Evolutionary conservation across 2,113 vertebrate genomes (phyloP), one percentile per base, ranked within the genome.

Genomic region (Hippoglossus stenolepis): DNA sequence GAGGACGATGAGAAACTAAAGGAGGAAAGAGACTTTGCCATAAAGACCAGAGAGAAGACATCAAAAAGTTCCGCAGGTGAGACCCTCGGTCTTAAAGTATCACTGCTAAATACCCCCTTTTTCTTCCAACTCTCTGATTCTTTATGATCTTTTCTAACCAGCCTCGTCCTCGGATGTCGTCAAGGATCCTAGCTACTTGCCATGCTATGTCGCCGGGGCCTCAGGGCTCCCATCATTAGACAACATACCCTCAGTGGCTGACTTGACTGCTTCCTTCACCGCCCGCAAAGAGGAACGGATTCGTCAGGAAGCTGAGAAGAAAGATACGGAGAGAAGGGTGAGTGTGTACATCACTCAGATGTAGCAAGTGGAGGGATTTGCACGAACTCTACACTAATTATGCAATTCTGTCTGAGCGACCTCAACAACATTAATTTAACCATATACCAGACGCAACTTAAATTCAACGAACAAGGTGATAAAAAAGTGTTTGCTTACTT

Each of bases 21-120:
- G 66, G 95, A 96, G 45, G 97, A 98, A 85, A 90, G 96, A 18
- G 94, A 94, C 6, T 96, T 96, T 12, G 96, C 97, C 0, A 83
- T 97, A 49, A 98, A 96, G 87, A 97, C 96, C 61, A 96, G 97
- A 93, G 96, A 96, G 89, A 97, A 97, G 85, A 94, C 96, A 4
- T 94, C 96, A 1, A 95, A 97, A 91, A 82, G 94, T 0, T 79
- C 95, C 54, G 95, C 91, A 0, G 95, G 96, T 97, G 76, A 93
- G 90, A 0, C 6, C 7, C 11, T 73, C 31, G 35, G 5, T 14
- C 26, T 0, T 38, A 2, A 38, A 64, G 6, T 38, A 3, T 0
- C 12, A 17, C 17, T 18, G 45, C 45, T 49, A 3, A 35, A 59
- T 20, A 23, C 23, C 13, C 11, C 11, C 40, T 26, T 35, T 43